These are phyloP conservation scores for Machimus rusticus DNA, from an alignment of 2,888 invertebrate species.

Conservation along the genomic window DNA sequence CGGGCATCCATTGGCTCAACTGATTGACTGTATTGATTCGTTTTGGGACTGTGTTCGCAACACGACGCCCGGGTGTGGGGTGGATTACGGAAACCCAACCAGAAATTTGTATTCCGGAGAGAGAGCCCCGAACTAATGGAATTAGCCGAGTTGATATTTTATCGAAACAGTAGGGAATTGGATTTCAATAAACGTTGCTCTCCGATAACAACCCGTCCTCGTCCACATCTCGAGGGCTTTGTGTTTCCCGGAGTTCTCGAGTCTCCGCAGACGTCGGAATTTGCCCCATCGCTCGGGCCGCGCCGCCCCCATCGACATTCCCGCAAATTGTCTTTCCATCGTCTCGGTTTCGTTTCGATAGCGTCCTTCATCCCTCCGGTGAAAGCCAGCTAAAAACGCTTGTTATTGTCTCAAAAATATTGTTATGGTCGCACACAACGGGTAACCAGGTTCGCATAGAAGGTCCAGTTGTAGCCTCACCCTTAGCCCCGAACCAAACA, in stretches of 20 bases:
- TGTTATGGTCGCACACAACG: not conserved
- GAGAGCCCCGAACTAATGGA: slow-evolving; percentile 45
- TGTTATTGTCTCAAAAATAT: not conserved
- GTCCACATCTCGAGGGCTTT: slow-evolving; percentile 32
- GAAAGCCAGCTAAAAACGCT: not conserved
- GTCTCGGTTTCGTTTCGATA: not conserved
- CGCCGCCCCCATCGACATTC: not conserved
- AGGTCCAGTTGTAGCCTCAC: not conserved
- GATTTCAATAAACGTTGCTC: slow-evolving; percentile 46
- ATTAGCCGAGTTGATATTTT: slow-evolving; percentile 48
- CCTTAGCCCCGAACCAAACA: not conserved
- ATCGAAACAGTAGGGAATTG: slow-evolving; percentile 44
- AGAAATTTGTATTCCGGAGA: slow-evolving; percentile 46
- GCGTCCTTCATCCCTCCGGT: not conserved
- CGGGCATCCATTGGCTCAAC: slow-evolving; percentile 37
- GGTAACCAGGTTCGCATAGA: not conserved
- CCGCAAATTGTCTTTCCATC: slow-evolving; percentile 18
- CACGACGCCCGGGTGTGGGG: slow-evolving; percentile 1
- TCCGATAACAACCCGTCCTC: slow-evolving; percentile 34
- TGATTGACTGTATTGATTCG: slow-evolving; percentile 47
- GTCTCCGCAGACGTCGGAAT: not conserved
- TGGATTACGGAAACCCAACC: slow-evolving; percentile 43
- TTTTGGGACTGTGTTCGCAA: slow-evolving; percentile 27
- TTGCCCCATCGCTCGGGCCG: not conserved
- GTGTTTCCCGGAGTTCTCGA: slow-evolving; percentile 4